Evolutionary conservation across 2,888 invertebrate genomes (phyloP).

Genomic region (Rhagophthalmus giganteus): DNA sequence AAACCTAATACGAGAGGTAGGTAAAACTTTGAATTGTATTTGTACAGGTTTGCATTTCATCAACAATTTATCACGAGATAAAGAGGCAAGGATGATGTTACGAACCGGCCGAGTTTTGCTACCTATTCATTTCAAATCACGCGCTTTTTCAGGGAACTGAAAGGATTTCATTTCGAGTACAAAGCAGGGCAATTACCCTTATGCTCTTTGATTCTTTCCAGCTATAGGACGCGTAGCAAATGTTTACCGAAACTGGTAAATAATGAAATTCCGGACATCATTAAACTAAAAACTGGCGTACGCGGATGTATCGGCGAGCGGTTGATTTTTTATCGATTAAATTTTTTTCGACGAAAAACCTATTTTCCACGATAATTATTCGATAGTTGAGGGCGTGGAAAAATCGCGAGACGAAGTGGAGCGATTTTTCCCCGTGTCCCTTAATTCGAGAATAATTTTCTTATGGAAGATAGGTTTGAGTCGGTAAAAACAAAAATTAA

Average conservation of each 20-base stretch:
- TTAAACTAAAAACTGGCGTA: no score
- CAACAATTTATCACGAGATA: conserved; percentile 11
- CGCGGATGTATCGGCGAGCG: no score
- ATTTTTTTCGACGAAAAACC: no score
- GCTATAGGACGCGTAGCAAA: conserved; percentile 5
- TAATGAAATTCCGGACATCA: conserved; percentile 1
- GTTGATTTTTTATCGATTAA: no score
- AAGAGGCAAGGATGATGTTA: not conserved
- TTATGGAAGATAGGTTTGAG: no score
- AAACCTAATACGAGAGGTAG: no score
- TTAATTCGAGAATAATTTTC: no score
- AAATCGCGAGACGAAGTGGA: no score
- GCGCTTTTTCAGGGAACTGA: conserved; percentile 11
- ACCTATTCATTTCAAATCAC: conserved; percentile 15
- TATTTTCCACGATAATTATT: no score
- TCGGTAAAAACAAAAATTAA: no score
- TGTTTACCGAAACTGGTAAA: conserved; percentile 9
- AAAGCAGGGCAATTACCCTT: conserved; percentile 17
- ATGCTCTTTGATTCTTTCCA: conserved; percentile 17
- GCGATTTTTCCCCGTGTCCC: no score
- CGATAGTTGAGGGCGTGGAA: no score
- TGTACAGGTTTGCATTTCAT: conserved; percentile 6
- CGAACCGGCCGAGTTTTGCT: conserved; percentile 2
- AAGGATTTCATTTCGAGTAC: conserved; percentile 17
- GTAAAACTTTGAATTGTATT: not conserved